Conservation (phyloP, 2,888 invertebrate species). For the Chymomyza fuscimana region DNA sequence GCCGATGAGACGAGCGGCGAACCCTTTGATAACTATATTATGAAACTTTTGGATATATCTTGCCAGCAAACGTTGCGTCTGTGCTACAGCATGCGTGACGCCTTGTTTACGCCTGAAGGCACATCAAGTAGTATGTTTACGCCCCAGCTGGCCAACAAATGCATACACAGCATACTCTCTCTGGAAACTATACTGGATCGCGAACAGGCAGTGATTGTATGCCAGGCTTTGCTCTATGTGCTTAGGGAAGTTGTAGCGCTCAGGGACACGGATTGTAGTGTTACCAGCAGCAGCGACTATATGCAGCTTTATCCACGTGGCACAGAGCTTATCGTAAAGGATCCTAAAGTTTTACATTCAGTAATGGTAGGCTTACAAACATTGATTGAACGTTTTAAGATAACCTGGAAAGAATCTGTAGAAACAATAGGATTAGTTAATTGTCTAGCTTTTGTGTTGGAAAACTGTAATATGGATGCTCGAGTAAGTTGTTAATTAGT, state of each 20-base stretch:
- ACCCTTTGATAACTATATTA: conserved; percentile 82
- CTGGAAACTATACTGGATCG: conserved; percentile 82
- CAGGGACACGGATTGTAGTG: conserved; percentile 38
- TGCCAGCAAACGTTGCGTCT: conserved; percentile 84
- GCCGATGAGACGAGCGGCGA: conserved; percentile 60
- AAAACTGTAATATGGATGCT: conserved; percentile 81
- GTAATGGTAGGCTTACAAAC: conserved; percentile 84
- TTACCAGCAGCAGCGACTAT: conserved; percentile 43
- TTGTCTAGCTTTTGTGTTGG: conserved; percentile 81
- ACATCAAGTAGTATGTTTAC: conserved; percentile 46
- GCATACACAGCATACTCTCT: conserved; percentile 77
- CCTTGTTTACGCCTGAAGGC: conserved; percentile 54
- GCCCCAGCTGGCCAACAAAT: conserved; percentile 75
- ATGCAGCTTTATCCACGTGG: conserved; percentile 52
- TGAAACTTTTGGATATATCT: conserved; percentile 83
- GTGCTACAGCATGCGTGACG: conserved; percentile 82
- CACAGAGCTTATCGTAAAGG: conserved; percentile 79
- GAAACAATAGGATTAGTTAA: conserved; percentile 86
- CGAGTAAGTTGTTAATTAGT: conserved; percentile 79
- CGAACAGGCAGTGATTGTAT: conserved; percentile 83
- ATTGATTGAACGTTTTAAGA: conserved; percentile 85
- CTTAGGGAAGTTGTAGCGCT: conserved; percentile 81
- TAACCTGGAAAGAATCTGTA: conserved; percentile 89
- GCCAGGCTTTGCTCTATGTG: conserved; percentile 84
- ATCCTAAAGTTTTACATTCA: conserved; percentile 83